These are phyloP conservation scores for Cyrtodaria siliqua DNA, from an alignment of 2,888 invertebrate species.

Conservation along the genomic window DNA sequence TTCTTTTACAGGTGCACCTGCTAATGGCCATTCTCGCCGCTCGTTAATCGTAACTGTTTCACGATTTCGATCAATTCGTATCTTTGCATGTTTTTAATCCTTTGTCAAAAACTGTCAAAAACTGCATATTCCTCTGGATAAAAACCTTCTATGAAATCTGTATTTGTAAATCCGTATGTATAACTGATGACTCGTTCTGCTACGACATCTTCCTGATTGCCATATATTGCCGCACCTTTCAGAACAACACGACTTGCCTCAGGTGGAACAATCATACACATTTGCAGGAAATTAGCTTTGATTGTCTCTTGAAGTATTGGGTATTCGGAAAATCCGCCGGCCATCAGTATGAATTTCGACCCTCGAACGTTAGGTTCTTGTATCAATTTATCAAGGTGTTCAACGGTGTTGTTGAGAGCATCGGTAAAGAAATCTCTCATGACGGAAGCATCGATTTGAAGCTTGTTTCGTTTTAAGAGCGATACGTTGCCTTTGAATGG, in stretches of 20 bases:
- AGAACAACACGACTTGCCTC: conserved; percentile 12
- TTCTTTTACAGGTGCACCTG: not conserved
- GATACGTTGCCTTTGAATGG: conserved; percentile 3
- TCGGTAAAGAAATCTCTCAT: conserved; percentile 6
- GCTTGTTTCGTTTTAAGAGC: conserved; percentile 4
- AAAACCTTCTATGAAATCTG: not conserved
- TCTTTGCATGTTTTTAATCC: not conserved
- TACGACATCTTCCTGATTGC: not conserved
- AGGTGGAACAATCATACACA: conserved; percentile 4
- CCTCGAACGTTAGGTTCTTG: not conserved
- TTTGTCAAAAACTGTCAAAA: too few species aligned
- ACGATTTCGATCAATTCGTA: not conserved
- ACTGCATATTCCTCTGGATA: not conserved
- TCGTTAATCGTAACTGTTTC: conserved; percentile 3
- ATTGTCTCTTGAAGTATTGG: conserved; percentile 3
- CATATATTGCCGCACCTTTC: conserved; percentile 8
- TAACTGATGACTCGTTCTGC: conserved; percentile 1
- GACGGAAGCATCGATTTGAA: not conserved
- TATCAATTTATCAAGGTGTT: not conserved
- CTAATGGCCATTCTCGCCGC: not conserved
- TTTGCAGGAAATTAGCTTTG: not conserved
- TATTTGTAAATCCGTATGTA: conserved; percentile 2
- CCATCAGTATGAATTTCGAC: not conserved
- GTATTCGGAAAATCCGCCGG: conserved; percentile 6
- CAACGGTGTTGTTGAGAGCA: not conserved